phyloP scores from a whole-genome alignment of 2,113 vertebrate species.

The Syngnathus scovelli region DNA sequence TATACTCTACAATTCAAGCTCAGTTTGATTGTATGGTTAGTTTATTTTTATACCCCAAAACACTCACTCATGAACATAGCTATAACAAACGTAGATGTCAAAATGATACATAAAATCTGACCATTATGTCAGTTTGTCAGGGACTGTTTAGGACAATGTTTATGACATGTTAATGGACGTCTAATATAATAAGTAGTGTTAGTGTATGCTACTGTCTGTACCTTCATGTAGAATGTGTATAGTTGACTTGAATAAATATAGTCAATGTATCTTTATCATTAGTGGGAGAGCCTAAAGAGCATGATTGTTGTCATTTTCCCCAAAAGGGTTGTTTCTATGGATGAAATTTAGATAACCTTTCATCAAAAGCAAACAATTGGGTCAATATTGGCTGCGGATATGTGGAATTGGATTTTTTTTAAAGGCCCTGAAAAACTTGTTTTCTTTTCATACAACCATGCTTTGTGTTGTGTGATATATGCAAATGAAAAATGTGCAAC shows the following conservation, averaged over 20 bases:
- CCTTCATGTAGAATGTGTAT: constrained; percentile 58
- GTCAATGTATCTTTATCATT: constrained; percentile 49
- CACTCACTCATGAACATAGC: constrained; percentile 33
- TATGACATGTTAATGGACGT: constrained; percentile 63
- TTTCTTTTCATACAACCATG: not conserved
- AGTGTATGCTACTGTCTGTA: constrained; percentile 61
- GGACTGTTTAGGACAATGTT: constrained; percentile 65
- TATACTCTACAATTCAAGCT: constrained; percentile 66
- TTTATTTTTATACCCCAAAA: constrained; percentile 71
- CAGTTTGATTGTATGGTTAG: constrained; percentile 59
- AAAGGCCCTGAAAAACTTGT: not conserved
- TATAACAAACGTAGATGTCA: constrained; percentile 53
- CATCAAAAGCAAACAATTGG: constrained; percentile 24
- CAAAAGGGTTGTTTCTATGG: constrained; percentile 29
- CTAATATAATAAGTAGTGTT: constrained; percentile 63
- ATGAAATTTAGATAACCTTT: constrained; percentile 21
- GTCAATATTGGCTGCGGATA: constrained; percentile 22
- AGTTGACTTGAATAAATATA: constrained; percentile 52
- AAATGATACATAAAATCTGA: constrained; percentile 61
- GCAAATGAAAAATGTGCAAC: not conserved
- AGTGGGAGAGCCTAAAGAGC: constrained; percentile 47
- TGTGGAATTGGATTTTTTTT: not conserved
- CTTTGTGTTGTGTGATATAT: not conserved
- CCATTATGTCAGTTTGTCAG: constrained; percentile 73
- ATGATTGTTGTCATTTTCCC: constrained; percentile 39